Evolutionary conservation across 2,888 invertebrate species (phyloP), one percentile per base, ranked within the genome.

Genomic region (Glaucopsyche alexis): DNA sequence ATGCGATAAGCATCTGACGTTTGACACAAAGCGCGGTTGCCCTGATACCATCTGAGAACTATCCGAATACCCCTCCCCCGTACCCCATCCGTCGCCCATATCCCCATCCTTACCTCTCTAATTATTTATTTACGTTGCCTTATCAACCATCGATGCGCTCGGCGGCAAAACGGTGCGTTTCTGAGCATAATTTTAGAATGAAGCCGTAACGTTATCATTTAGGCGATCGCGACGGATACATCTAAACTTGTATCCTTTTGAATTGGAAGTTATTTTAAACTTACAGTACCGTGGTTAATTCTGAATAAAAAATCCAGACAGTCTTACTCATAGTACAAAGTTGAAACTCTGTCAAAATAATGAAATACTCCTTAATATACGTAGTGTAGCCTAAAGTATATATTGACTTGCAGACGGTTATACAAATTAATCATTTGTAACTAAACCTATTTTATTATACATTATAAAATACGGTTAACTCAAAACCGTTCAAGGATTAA

Each of bases 1-100:
- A 91, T 92, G 82, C 84, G 92, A 92, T 92, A 90, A 87, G 74
- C 82, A 93, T 93, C 92, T 91, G 92, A 91, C 92, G 91, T 90
- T 91, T 93, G 92, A 91, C 92, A 92, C 92, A 92, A 93, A 93
- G 91, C 91, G 89, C 90, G 91, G 90, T 89, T 89, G 88, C 88
- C 6, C 83, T 85, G 91, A 92, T 92, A 86, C 79, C 83, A 92
- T 92, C 92, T 90, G 85, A 80, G 87, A 90, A 91, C 91, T 90
- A 90, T 89, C 86, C 83, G 84, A 81, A 82, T 83, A 81, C 84
- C 81, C 81, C 81, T 50, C 55, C 64, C 69, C 71, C 71, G 67
- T 60, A 4, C 29, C 29, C 29, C 29, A 29, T 29, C 29, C 71
- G 65, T 80, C 77, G 80, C 78, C 82, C 79, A 29, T 29, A 29